A percentile compares a stretch with the other conserved stretches of the same genome.
phyloP scores from a whole-genome alignment of 2,888 invertebrate species.

The Thereva unica region DNA sequence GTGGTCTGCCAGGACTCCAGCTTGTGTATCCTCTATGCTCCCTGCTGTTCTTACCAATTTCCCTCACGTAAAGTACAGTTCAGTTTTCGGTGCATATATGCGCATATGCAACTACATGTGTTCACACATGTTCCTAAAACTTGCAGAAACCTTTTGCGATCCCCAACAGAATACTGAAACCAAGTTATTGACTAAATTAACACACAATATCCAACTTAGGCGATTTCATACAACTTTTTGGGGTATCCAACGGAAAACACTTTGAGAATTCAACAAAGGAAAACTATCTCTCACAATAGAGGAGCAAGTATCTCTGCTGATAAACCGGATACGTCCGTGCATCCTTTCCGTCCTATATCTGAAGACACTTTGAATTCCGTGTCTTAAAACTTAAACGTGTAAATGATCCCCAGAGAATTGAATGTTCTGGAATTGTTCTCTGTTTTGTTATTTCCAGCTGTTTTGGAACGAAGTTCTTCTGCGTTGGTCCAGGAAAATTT shows the following conservation, averaged over 20 bases:
- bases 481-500: conserved; percentile 11
- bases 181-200: conserved; percentile 42
- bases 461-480: conserved; percentile 5
- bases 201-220: conserved; percentile 40
- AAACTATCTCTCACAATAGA: conserved; percentile 22
- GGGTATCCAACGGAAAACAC: conserved; percentile 34
- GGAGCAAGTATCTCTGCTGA: conserved; percentile 3
- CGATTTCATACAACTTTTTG: conserved; percentile 40
- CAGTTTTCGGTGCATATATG: not conserved
- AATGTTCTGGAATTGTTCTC: conserved; percentile 15
- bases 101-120: conserved; percentile 6
- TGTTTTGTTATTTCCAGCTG: conserved; percentile 2
- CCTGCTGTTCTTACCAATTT: too few species aligned
- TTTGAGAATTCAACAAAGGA: conserved; percentile 38
- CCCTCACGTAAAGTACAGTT: too few species aligned
- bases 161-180: not conserved
- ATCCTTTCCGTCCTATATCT: not conserved
- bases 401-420: conserved; percentile 29
- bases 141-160: not conserved
- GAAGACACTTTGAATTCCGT: conserved; percentile 3
- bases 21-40: too few species aligned
- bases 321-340: conserved; percentile 4
- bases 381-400: conserved; percentile 10
- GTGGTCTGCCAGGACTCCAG: too few species aligned
- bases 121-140: conserved; percentile 3